Percentiles rank a stretch among this genome's conserved stretches.
Evolutionary conservation across 2,797 vertebrate genomes (phyloP).

Genomic region (Oreonectes daqikongensis): DNA sequence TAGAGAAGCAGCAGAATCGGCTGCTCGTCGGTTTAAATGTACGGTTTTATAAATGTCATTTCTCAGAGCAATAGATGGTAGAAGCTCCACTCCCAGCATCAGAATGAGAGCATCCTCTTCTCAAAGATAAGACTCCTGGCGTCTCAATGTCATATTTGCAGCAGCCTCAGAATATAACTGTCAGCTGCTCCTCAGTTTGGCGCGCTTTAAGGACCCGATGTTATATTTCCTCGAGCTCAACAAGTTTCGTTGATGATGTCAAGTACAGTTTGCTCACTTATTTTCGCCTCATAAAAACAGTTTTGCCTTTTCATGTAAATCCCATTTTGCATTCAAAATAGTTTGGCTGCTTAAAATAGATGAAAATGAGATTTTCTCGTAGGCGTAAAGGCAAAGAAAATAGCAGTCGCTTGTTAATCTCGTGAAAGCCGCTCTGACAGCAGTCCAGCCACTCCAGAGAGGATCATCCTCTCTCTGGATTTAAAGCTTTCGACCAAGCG

Average conservation of each 20-base stretch:
- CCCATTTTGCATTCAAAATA: neutral
- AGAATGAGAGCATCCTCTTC: slow-evolving; percentile 38
- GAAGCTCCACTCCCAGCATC: slow-evolving; percentile 5
- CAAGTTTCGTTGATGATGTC: neutral
- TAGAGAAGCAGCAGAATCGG: slow-evolving; percentile 42
- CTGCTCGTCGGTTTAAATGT: neutral
- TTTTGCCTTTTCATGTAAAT: neutral
- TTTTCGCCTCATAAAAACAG: neutral
- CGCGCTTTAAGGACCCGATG: neutral
- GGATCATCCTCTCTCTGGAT: slow-evolving; percentile 68
- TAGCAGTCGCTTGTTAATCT: slow-evolving; percentile 77
- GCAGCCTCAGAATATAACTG: neutral
- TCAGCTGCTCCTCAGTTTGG: neutral
- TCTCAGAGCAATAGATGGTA: neutral
- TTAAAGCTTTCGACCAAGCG: slow-evolving; percentile 42
- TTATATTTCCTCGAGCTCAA: neutral
- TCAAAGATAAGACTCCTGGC: neutral
- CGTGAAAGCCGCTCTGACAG: slow-evolving; percentile 70
- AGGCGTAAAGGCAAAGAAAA: slow-evolving; percentile 62
- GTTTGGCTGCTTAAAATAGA: neutral
- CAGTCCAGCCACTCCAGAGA: slow-evolving; percentile 53
- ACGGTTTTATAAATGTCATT: neutral
- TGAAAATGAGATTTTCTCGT: neutral
- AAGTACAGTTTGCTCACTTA: neutral
- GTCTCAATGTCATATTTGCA: neutral